Evolutionary conservation across 1,140 invertebrate genomes (phyloP).

Genomic region (Drosophila ironensis): DNA sequence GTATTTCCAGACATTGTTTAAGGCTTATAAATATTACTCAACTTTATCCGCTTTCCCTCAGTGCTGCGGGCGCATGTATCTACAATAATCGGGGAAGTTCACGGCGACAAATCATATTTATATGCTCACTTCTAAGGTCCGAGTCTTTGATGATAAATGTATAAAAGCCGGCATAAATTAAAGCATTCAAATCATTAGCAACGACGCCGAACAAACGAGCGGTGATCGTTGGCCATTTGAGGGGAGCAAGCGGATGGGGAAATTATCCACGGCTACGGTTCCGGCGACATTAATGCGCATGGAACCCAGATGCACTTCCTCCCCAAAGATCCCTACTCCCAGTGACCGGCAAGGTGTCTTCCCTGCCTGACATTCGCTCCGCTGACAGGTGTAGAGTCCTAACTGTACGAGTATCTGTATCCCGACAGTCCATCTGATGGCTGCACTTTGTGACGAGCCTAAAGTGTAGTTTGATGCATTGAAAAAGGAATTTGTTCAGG

Average conservation of each 20-base stretch:
- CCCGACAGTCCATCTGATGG: conserved; percentile 20
- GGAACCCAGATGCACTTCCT: conserved; percentile 11
- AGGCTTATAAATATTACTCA: neutral
- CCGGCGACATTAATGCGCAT: conserved; percentile 46
- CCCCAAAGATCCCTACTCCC: conserved; percentile 4
- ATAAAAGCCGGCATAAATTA: conserved; percentile 58
- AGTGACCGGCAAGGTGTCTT: conserved; percentile 53
- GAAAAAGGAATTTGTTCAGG: conserved; percentile 49
- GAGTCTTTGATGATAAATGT: conserved; percentile 71
- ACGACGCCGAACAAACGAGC: conserved; percentile 79
- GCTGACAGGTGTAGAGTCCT: conserved; percentile 52
- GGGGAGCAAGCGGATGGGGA: conserved; percentile 54
- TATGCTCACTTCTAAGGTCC: conserved; percentile 11
- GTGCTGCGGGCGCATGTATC: neutral
- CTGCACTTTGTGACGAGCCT: conserved; percentile 35
- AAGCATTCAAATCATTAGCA: conserved; percentile 76
- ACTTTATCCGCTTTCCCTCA: neutral
- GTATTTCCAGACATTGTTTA: neutral
- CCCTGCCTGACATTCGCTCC: conserved; percentile 52
- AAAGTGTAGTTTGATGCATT: conserved; percentile 54
- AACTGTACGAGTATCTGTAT: conserved; percentile 19
- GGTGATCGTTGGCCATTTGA: conserved; percentile 7
- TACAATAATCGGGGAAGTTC: conserved; percentile 29
- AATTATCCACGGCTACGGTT: conserved; percentile 81
- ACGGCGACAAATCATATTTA: conserved; percentile 52